Evolutionary conservation across 92 coral and sea anemone genomes (phyloP).

Genomic region (Bergia sp.): DNA sequence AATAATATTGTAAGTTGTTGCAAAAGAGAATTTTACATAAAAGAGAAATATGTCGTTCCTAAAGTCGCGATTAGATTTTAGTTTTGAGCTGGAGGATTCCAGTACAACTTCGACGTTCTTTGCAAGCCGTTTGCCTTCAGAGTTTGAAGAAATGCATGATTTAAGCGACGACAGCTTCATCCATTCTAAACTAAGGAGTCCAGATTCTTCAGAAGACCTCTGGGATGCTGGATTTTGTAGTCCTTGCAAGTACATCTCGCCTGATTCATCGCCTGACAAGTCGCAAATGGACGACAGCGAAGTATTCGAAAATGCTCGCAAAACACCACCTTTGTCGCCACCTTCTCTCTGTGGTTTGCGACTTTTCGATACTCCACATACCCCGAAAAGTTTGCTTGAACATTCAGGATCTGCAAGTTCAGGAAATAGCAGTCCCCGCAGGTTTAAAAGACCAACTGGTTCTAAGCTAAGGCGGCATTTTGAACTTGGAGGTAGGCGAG

Average conservation of each 20-base stretch:
- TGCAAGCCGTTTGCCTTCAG: conserved; percentile 45
- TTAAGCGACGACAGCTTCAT: conserved; percentile 64
- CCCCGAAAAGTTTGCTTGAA: conserved; percentile 94
- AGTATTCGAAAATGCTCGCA: conserved; percentile 39
- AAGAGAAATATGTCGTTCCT: conserved; percentile 21
- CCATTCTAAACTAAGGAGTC: conserved; percentile 51
- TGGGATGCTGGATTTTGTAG: conserved; percentile 92
- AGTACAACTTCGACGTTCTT: conserved; percentile 26
- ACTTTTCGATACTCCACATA: conserved; percentile 95
- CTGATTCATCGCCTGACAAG: conserved; percentile 79
- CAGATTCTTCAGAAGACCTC: conserved; percentile 70
- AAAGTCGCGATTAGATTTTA: conserved; percentile 32
- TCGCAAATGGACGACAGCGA: conserved; percentile 44
- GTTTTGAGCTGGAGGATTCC: conserved; percentile 31
- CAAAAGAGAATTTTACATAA: not conserved
- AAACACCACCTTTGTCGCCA: conserved; percentile 85
- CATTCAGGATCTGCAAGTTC: conserved; percentile 74
- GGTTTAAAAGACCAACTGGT: conserved; percentile 60
- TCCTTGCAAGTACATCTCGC: conserved; percentile 67
- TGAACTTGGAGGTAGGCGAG: conserved; percentile 55
- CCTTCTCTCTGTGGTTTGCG: conserved; percentile 92
- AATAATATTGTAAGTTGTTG: not conserved
- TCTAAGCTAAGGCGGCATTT: conserved; percentile 80
- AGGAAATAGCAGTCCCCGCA: conserved; percentile 56
- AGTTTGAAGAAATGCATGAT: conserved; percentile 62